phyloP scores from a whole-genome alignment of 2,797 vertebrate species.

The Lycodopsis pacificus region DNA sequence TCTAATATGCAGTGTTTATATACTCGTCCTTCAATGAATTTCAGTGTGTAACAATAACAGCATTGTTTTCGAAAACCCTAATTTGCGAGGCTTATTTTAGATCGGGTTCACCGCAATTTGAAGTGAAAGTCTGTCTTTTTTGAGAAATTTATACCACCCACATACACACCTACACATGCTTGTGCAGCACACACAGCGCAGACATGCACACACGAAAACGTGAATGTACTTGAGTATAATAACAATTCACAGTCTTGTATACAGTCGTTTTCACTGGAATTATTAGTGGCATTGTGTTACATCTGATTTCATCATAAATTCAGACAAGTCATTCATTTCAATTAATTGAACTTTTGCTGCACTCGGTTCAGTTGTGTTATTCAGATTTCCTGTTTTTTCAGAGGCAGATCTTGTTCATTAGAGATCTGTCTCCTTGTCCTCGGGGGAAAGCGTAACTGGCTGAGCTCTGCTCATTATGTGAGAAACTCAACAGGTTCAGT shows the following conservation, averaged over 20 bases:
- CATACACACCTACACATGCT: constrained; percentile 52
- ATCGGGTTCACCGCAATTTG: constrained; percentile 37
- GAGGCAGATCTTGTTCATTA: constrained; percentile 62
- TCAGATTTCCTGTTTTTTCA: constrained; percentile 43
- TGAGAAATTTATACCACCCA: constrained; percentile 58
- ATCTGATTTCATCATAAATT: constrained; percentile 76
- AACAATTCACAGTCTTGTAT: constrained; percentile 33
- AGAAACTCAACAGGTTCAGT: constrained; percentile 58
- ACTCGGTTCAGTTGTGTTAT: constrained; percentile 48
- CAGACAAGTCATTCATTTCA: constrained; percentile 70
- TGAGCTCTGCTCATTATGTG: constrained; percentile 64
- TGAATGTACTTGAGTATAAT: constrained; percentile 26
- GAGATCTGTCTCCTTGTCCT: constrained; percentile 58
- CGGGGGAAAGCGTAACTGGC: constrained; percentile 59
- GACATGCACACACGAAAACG: constrained; percentile 36
- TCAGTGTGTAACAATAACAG: constrained; percentile 6
- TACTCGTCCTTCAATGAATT: constrained; percentile 4
- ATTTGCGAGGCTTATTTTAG: constrained; percentile 41
- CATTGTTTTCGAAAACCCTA: constrained; percentile 29
- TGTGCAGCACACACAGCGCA: constrained; percentile 17
- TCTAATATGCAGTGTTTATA: constrained; percentile 43
- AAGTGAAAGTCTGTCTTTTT: constrained; percentile 42
- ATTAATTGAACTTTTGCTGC: constrained; percentile 63
- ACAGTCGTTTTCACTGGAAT: constrained; percentile 34
- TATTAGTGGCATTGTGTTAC: constrained; percentile 63